A percentile compares a stretch with the other conserved stretches of the same genome.
phyloP scores from a whole-genome alignment of 2,797 vertebrate species.

The Neosalanx taihuensis region DNA sequence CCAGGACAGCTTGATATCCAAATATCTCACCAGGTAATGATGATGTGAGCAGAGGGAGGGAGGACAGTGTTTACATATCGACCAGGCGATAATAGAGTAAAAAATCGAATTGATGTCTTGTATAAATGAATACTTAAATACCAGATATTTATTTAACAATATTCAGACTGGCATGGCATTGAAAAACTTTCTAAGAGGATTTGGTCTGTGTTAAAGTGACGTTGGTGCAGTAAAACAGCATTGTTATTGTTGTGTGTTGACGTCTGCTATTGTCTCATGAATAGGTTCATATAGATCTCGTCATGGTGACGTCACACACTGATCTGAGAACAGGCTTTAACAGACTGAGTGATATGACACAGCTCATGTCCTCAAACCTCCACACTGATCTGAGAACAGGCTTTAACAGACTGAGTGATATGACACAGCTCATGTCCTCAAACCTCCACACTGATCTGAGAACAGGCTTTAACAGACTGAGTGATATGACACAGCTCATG shows the following conservation, averaged over 20 bases:
- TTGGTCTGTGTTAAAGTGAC: not conserved
- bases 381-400: slow-evolving; percentile 12
- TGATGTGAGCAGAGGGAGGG: no score
- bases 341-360: no score
- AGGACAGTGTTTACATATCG: no score
- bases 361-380: no score
- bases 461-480: slow-evolving; percentile 7
- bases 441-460: slow-evolving; percentile 7
- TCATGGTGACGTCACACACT: slow-evolving; percentile 29
- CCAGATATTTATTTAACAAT: no score
- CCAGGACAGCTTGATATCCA: not conserved
- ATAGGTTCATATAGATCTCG: slow-evolving; percentile 4
- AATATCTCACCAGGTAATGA: no score
- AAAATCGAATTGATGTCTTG: no score
- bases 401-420: no score
- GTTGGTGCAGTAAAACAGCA: slow-evolving; percentile 6
- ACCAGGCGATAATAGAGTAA: no score
- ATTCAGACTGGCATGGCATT: no score
- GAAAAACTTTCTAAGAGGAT: not conserved
- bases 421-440: no score
- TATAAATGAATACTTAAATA: no score
- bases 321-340: slow-evolving; percentile 7
- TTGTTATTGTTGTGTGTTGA: slow-evolving; percentile 22
- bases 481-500: not conserved
- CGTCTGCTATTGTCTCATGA: slow-evolving; percentile 27